These are phyloP conservation scores for Cydia strobilella DNA, from an alignment of 1,140 invertebrate genomes.

Conservation along the genomic window DNA sequence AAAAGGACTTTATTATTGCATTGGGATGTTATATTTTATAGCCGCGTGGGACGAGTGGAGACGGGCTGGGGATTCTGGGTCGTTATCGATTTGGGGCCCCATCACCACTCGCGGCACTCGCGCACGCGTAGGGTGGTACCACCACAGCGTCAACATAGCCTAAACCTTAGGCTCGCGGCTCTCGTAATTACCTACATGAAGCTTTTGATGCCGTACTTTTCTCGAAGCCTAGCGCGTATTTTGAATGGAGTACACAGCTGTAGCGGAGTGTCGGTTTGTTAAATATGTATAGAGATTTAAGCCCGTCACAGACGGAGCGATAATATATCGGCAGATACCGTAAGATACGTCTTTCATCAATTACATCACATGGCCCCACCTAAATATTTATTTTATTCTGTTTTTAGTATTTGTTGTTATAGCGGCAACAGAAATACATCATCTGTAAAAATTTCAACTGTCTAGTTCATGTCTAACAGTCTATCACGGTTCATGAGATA, in stretches of 20 bases:
- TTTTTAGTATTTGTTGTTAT: too few relatives aligned
- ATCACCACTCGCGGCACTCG: constrained; percentile 56
- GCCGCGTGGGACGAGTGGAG: constrained; percentile 50
- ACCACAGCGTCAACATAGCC: neutral
- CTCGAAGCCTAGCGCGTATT: neutral
- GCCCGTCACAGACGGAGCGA: too few relatives aligned
- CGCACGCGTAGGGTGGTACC: constrained; percentile 53
- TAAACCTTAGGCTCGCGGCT: neutral
- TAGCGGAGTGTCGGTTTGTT: neutral
- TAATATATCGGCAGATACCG: too few relatives aligned
- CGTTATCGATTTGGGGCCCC: constrained; percentile 70
- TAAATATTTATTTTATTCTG: too few relatives aligned
- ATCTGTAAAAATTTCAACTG: too few relatives aligned
- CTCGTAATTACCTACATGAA: constrained; percentile 1
- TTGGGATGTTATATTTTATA: constrained; percentile 67
- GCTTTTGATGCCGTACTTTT: neutral
- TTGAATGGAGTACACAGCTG: neutral
- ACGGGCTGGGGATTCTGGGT: constrained; percentile 66
- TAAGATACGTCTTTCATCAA: too few relatives aligned
- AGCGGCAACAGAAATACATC: too few relatives aligned
- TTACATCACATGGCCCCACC: too few relatives aligned
- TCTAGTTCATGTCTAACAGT: too few relatives aligned
- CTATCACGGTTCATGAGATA: too few relatives aligned
- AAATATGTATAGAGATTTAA: too few relatives aligned
- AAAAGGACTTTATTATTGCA: constrained; percentile 68